These are phyloP conservation scores for Aphelenchoides besseyi DNA, from an alignment of 1,140 invertebrate genomes.

Conservation along the genomic window DNA sequence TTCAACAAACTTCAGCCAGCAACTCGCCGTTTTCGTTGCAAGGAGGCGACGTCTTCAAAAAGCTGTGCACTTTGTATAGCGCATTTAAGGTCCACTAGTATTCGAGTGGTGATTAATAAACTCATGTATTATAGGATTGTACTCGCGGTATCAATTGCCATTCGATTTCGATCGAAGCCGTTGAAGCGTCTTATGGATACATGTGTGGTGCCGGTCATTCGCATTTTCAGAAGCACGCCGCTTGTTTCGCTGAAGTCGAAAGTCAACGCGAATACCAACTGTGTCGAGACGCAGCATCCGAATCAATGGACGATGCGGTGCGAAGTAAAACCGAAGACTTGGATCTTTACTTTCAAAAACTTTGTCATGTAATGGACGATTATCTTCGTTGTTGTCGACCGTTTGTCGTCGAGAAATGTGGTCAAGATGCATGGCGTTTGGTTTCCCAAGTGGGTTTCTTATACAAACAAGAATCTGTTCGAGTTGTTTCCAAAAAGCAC, in stretches of 20 bases:
- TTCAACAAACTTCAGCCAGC: constrained; percentile 25
- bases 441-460: constrained; percentile 34
- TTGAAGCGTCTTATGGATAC: constrained; percentile 37
- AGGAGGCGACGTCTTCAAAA: constrained; percentile 28
- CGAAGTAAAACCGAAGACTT: constrained; percentile 26
- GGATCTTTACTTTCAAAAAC: constrained; percentile 31
- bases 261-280: constrained; percentile 22
- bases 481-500: neutral
- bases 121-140: constrained; percentile 25
- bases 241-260: constrained; percentile 41
- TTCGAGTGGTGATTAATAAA: neutral
- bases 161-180: constrained; percentile 38
- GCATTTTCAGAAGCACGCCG: constrained; percentile 38
- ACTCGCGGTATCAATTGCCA: constrained; percentile 27
- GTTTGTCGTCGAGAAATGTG: constrained; percentile 40
- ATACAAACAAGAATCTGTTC: too few relatives aligned
- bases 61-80: constrained; percentile 31
- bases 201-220: constrained; percentile 31
- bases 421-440: constrained; percentile 33
- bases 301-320: constrained; percentile 37
- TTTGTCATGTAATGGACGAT: constrained; percentile 36
- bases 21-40: constrained; percentile 24
- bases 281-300: constrained; percentile 30
- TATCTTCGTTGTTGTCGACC: constrained; percentile 42
- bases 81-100: constrained; percentile 23